These are phyloP conservation scores for Cladorhizidae sp. DNA, from an alignment of 37 sponge, comb jelly and placozoan genomes.

Conservation along the genomic window DNA sequence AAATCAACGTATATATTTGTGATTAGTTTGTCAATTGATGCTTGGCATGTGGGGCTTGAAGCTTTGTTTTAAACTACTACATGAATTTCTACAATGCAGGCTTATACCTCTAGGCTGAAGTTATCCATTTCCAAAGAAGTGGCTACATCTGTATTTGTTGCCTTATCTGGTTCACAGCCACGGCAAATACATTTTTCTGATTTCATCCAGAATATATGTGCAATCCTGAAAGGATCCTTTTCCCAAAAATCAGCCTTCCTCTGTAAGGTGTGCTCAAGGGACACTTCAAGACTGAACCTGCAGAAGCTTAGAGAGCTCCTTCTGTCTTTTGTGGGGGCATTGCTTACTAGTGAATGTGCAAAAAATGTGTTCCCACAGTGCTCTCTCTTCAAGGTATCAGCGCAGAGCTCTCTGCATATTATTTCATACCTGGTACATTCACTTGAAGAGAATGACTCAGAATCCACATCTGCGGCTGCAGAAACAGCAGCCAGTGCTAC, in stretches of 20 bases:
- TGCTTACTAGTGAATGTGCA: conserved; percentile 13
- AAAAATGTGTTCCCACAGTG: conserved; percentile 13
- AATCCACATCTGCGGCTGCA: neutral
- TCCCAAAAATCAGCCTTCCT: conserved; percentile 21
- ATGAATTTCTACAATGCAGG: conserved; percentile 10
- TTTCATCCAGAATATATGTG: conserved; percentile 30
- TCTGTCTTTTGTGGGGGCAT: neutral
- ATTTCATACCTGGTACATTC: neutral
- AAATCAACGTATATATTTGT: neutral
- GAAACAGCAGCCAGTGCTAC: neutral
- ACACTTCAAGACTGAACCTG: conserved; percentile 5
- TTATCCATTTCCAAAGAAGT: conserved; percentile 18
- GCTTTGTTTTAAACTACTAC: neutral
- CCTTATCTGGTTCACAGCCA: neutral
- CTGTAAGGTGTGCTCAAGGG: neutral
- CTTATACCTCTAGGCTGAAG: conserved; percentile 2
- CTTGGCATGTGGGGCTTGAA: neutral
- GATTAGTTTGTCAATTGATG: neutral
- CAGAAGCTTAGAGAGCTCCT: conserved; percentile 11
- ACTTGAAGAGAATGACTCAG: neutral
- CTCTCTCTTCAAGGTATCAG: neutral
- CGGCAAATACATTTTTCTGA: conserved; percentile 23
- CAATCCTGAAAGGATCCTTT: conserved; percentile 29
- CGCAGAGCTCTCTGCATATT: conserved; percentile 3
- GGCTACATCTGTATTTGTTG: conserved; percentile 9